Evolutionary conservation across 2,113 vertebrate species (phyloP), one percentile per base, ranked within the genome.

Genomic region (Myotis davidii): DNA sequence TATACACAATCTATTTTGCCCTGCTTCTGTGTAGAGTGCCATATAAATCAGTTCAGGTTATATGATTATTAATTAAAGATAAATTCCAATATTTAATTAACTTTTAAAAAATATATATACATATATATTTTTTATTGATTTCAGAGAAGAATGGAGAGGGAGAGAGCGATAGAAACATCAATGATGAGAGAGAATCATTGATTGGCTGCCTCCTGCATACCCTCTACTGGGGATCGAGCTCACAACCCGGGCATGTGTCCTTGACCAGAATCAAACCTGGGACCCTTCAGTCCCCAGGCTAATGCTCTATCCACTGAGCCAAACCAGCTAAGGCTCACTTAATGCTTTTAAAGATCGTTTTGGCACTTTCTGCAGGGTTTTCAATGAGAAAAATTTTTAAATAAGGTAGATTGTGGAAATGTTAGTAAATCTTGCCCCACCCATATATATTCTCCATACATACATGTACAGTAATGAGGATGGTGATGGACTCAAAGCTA

Each of bases 11-110:
- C 48, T 52, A 34, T 48, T 90, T 83, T 96, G 0, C 13, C n/a
- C 20, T 90, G 3, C 23, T 85, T 85, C 18, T 86, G 42, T 52
- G 42, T 9, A 70, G 9, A 42, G 45, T 61, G 12, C 52, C n/a
- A 87, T 59, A 84, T 59, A 84, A 83, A 72, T n/a, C 94, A 87
- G 17, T 39, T 84, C 4, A 39, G 14, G 67, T 90, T 90, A 59
- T 25, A 32, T 52, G 11, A 83, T 69, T 73, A 72, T 87, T 70
- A 84, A 85, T 95, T 85, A 85, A 90, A 94, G 54, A 21, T 10
- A 87, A 91, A 85, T 78, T 84, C n/a, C 32, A 61, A 11, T 84
- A 90, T 92, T 45, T 7, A 42, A 42, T 42, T 42, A 42, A 42
- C 42, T 42, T 42, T 42, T 42, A 7, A 42, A 42, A 42, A 3